phyloP scores from a whole-genome alignment of 2,888 invertebrate species.

The Willowsia nigromaculata region DNA sequence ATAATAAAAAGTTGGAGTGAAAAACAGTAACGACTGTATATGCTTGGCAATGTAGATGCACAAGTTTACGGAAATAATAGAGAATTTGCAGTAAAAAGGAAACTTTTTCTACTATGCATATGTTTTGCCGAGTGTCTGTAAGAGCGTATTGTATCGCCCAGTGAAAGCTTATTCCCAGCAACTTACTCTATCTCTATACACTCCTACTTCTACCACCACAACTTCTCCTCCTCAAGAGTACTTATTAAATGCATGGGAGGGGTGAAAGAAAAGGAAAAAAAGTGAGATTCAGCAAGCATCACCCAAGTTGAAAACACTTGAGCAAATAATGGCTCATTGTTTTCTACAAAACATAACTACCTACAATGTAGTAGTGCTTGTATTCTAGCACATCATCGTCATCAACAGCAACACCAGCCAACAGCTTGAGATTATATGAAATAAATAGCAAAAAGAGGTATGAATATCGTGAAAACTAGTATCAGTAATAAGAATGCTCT shows the following conservation, averaged over 20 bases:
- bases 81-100: background rate
- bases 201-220: background rate
- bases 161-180: background rate
- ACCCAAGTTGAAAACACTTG: conserved; percentile 33
- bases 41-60: background rate
- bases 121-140: background rate
- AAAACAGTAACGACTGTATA: background rate
- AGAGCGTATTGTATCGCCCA: background rate
- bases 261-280: conserved; percentile 19
- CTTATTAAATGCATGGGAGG: conserved; percentile 46
- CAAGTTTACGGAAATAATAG: background rate
- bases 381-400: conserved; percentile 9
- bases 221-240: conserved; percentile 29
- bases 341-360: conserved; percentile 27
- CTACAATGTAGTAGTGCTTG: background rate
- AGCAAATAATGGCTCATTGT: conserved; percentile 57
- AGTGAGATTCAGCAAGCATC: conserved; percentile 49
- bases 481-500: background rate
- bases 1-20: conserved; percentile 32
- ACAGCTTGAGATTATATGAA: conserved; percentile 27
- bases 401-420: conserved; percentile 35
- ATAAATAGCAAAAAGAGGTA: background rate
- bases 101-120: conserved; percentile 11
- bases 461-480: background rate
- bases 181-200: background rate